Evolutionary conservation across 1,140 invertebrate genomes (phyloP), one percentile per base, ranked within the genome.

Genomic region (Belonocnema kinseyi): DNA sequence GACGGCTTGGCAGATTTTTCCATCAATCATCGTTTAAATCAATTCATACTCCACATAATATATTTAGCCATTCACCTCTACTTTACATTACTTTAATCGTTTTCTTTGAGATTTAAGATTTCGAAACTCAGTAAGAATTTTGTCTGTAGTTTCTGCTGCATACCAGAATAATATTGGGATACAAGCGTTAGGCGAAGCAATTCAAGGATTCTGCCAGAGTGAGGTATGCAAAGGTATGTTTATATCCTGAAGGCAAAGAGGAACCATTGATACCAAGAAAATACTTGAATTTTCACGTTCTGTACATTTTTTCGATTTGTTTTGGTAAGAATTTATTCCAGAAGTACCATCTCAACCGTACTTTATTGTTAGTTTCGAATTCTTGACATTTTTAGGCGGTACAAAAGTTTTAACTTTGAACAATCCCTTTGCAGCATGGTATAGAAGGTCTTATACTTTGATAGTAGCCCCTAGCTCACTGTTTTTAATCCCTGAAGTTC

Each of bases 271-370:
- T 12, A 46, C 13, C 13, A 72, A 50, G 21, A 72, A 72, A 11
- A 72, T 16, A 46, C 33, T 72, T 50, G 1, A 46, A 11, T 2
- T 50, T 72, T 26, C 11, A 50, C 40, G 40, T 11, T 72, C 14
- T n/a, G 17, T n/a, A 13, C 17, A 12, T n/a, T 19, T 16, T 50
- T 21, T 3, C 12, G 50, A 46, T 10, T 46, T 19, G n/a, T 72
- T 0, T 72, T 72, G 16, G 13, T 50, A 72, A 4, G 33, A 14
- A 21, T 46, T 46, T 6, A 72, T n/a, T 0, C 5, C 33, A 19
- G 70, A 46, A 3, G 70, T 50, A 8, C 70, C 70, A 72, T 72
- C 70, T 11, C 33, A 72, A n/a, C 70, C 70, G 46, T 72, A 72
- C 3, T 72, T 72, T 19, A 19, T n/a, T n/a, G 7, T 72, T 40